Percentiles rank a stretch among this genome's conserved stretches.
Conservation (phyloP, 2,797 vertebrate genomes). For the Ataeniobius toweri region DNA sequence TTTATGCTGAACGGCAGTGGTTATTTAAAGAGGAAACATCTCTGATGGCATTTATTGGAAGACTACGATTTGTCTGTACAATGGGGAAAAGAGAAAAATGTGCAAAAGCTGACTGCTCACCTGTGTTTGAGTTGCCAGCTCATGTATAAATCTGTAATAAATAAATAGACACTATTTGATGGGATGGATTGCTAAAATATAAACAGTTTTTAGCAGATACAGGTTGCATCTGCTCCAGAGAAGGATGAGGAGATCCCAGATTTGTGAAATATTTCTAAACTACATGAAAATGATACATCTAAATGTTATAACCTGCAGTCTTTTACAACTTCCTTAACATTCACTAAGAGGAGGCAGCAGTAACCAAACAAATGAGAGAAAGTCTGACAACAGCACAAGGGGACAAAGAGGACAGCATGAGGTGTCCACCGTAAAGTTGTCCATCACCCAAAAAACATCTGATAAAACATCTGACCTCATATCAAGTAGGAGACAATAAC, state of each 20-base stretch:
- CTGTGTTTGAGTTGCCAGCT: conserved; percentile 9
- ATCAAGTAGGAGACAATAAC: neutral
- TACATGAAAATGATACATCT: neutral
- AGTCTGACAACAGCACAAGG: neutral
- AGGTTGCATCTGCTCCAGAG: neutral
- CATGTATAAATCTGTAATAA: neutral
- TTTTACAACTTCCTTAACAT: neutral
- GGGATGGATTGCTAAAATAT: neutral
- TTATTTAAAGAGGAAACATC: conserved; percentile 39
- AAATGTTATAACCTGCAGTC: neutral
- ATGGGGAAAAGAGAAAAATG: conserved; percentile 19
- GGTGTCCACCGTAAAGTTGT: neutral
- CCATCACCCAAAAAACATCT: neutral
- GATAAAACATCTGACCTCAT: neutral
- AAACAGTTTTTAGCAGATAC: neutral
- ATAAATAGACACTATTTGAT: neutral
- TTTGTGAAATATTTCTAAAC: neutral
- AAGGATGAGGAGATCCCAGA: neutral
- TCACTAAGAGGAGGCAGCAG: neutral
- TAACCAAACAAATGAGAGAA: neutral
- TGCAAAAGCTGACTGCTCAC: conserved; percentile 39
- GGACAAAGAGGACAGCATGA: neutral
- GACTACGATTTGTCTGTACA: conserved; percentile 58
- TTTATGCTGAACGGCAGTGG: conserved; percentile 43
- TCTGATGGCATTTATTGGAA: conserved; percentile 48